Conservation (phyloP, 2,113 vertebrate genomes). For the Platichthys flesus region DNA sequence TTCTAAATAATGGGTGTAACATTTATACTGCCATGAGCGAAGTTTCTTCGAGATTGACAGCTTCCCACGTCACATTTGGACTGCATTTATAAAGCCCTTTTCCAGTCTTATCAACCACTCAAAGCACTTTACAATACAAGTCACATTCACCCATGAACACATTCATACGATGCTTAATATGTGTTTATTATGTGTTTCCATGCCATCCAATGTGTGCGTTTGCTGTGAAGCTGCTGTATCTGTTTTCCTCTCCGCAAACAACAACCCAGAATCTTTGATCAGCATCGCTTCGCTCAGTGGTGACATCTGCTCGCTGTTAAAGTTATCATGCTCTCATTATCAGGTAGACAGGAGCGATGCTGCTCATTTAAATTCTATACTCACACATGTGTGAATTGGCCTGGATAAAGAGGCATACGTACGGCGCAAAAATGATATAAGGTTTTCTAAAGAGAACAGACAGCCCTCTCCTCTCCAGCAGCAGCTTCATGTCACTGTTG, state of each 20-base stretch:
- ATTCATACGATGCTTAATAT: background rate
- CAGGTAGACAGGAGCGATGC: background rate
- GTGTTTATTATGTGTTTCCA: background rate
- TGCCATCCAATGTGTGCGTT: background rate
- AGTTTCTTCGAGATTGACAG: background rate
- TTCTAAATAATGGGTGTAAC: background rate
- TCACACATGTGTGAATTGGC: background rate
- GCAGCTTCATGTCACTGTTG: background rate
- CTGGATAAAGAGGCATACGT: background rate
- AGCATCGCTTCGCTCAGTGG: background rate
- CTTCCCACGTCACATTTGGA: background rate
- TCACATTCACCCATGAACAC: background rate
- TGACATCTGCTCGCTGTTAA: background rate
- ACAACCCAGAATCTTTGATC: background rate
- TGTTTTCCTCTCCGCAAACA: background rate
- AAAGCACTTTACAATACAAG: too few species aligned
- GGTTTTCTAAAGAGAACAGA: background rate
- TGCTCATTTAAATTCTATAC: background rate
- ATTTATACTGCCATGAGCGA: background rate
- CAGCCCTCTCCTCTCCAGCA: background rate
- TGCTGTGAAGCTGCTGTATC: background rate
- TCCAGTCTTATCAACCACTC: background rate
- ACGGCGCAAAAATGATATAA: background rate
- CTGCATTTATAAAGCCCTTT: background rate
- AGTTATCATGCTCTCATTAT: background rate